phyloP scores from a whole-genome alignment of 2,113 vertebrate species.

The Crotalus tigris region DNA sequence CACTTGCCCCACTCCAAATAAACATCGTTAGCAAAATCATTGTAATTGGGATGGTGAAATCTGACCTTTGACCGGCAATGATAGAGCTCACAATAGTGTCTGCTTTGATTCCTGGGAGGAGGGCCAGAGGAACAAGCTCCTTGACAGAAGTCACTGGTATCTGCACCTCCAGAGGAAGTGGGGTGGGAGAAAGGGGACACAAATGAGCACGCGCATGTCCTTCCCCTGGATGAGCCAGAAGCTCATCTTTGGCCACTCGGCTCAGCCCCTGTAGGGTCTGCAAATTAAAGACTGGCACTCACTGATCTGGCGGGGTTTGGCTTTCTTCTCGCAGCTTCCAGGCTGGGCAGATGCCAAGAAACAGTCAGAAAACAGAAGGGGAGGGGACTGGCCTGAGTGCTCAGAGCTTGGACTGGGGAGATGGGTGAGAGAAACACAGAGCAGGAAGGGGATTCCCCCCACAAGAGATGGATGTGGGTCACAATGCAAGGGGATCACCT shows the following conservation, averaged over 20 bases:
- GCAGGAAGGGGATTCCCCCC: neutral
- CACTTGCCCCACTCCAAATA: conserved; percentile 54
- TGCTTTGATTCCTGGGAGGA: conserved; percentile 70
- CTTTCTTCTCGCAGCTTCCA: neutral
- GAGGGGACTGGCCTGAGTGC: neutral
- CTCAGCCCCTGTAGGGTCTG: conserved; percentile 28
- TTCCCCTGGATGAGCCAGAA: conserved; percentile 22
- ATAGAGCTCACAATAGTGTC: conserved; percentile 66
- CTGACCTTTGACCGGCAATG: conserved; percentile 69
- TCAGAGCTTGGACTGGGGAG: neutral
- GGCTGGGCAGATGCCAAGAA: neutral
- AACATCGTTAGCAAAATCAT: conserved; percentile 65
- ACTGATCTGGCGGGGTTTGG: neutral
- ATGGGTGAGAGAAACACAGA: neutral
- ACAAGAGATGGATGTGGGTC: neutral
- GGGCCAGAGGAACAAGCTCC: conserved; percentile 67
- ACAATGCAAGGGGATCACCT: neutral
- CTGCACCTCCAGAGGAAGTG: conserved; percentile 40
- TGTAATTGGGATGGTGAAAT: conserved; percentile 65
- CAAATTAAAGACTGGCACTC: conserved; percentile 30
- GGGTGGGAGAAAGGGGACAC: neutral
- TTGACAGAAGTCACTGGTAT: conserved; percentile 60
- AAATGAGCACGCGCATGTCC: conserved; percentile 58
- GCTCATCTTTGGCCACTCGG: neutral
- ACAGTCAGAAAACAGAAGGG: neutral